Conservation (phyloP, 2,888 invertebrate genomes). For the Laspeyria flexula region DNA sequence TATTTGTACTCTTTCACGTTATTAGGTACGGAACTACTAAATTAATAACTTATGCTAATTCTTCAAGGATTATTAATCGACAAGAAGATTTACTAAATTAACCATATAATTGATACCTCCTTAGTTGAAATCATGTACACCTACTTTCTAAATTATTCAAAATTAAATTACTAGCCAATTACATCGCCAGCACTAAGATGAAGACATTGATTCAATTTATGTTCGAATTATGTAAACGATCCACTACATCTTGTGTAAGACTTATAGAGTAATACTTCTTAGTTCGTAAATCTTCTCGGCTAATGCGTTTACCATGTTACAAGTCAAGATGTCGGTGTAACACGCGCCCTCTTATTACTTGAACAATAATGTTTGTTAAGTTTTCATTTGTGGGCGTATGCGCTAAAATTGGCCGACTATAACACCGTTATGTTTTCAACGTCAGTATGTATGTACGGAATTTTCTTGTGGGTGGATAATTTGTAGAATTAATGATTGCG, state of each 20-base stretch:
- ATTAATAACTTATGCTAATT: too few relatives aligned
- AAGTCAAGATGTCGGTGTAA: constrained; percentile 49
- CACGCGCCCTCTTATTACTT: constrained; percentile 43
- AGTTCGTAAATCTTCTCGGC: constrained; percentile 36
- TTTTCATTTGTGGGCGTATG: constrained; percentile 41
- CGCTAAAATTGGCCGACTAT: constrained; percentile 34
- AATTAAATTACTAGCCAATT: constrained; percentile 22
- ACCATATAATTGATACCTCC: neutral
- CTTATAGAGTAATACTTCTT: constrained; percentile 14
- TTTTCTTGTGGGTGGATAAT: constrained; percentile 41
- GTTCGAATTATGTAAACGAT: constrained; percentile 32
- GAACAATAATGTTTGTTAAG: constrained; percentile 44
- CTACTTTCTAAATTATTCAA: constrained; percentile 13
- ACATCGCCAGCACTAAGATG: constrained; percentile 21
- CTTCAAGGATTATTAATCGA: neutral
- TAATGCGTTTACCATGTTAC: constrained; percentile 55
- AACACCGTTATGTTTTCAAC: constrained; percentile 40
- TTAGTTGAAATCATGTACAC: neutral
- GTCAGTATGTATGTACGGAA: constrained; percentile 29
- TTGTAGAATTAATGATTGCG: constrained; percentile 39
- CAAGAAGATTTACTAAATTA: neutral
- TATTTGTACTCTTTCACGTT: too few relatives aligned
- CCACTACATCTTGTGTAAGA: constrained; percentile 5
- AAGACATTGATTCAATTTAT: constrained; percentile 37
- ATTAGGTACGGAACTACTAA: too few relatives aligned